These are phyloP conservation scores for Strigamia crassipes DNA, from an alignment of 2,888 invertebrate genomes.

Conservation along the genomic window DNA sequence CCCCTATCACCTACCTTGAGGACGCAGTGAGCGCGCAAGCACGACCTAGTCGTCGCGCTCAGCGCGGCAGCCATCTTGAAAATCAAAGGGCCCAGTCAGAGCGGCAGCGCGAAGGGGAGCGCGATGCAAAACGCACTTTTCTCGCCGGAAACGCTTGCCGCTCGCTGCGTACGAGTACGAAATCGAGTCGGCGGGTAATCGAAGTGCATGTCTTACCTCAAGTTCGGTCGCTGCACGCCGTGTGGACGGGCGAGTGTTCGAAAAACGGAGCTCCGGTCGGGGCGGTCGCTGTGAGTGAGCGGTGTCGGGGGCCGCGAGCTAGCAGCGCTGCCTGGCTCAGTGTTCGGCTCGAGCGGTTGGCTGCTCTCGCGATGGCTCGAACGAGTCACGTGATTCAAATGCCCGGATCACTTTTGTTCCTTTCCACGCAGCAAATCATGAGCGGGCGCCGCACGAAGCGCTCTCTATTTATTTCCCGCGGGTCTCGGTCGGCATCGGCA, in stretches of 20 bases:
- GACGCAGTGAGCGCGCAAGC: not conserved
- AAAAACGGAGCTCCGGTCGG: not conserved
- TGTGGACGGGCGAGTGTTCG: not conserved
- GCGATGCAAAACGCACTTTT: not conserved
- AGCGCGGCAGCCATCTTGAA: slow-evolving; percentile 4
- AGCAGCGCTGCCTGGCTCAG: not conserved
- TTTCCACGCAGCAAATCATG: not conserved
- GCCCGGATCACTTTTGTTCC: not conserved
- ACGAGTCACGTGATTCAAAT: not conserved
- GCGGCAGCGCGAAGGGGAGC: not conserved
- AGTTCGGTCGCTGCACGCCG: not conserved
- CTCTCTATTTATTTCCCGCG: not conserved
- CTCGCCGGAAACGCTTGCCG: not conserved
- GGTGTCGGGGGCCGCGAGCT: not conserved
- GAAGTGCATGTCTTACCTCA: not conserved
- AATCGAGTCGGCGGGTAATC: not conserved
- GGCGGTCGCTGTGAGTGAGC: not conserved
- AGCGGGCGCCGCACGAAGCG: not conserved
- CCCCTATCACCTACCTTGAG: not conserved
- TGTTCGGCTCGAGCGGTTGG: not conserved
- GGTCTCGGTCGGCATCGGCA: not conserved
- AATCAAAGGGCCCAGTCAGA: slow-evolving; percentile 4
- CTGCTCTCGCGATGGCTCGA: not conserved
- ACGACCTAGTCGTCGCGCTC: not conserved
- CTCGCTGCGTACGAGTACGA: not conserved